Evolutionary conservation across 2,888 invertebrate species (phyloP).

Genomic region (Hyppa rectilinea): DNA sequence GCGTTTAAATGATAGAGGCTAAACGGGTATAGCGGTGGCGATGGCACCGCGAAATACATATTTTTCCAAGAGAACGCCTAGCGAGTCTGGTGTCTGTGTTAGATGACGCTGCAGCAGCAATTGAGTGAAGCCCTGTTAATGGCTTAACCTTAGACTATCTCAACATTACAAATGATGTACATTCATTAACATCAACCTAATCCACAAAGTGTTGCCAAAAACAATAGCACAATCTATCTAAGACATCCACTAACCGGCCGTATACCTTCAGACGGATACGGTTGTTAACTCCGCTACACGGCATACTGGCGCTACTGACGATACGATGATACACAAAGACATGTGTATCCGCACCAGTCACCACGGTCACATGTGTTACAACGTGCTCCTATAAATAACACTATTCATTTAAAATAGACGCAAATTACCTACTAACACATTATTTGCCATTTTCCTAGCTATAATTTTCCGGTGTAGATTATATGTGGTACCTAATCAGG

Average conservation of each 20-base stretch:
- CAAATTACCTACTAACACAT: constrained; percentile 46
- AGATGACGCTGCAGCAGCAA: neutral
- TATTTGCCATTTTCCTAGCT: constrained; percentile 43
- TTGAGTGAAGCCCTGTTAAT: neutral
- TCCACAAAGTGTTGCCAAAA: constrained; percentile 26
- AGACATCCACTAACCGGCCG: constrained; percentile 6
- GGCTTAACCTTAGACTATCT: too few species aligned
- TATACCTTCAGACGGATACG: constrained; percentile 38
- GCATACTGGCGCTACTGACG: constrained; percentile 2
- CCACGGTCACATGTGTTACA: constrained; percentile 40
- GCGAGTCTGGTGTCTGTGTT: too few species aligned
- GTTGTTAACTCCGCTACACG: constrained; percentile 37
- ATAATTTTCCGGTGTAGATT: constrained; percentile 45
- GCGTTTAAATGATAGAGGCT: neutral
- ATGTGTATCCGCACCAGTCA: constrained; percentile 37
- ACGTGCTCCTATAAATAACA: constrained; percentile 55
- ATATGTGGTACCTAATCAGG: constrained; percentile 13
- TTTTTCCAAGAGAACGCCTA: too few species aligned
- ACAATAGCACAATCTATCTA: constrained; percentile 21
- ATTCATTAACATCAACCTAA: constrained; percentile 6
- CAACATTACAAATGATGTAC: too few species aligned
- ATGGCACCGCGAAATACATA: neutral
- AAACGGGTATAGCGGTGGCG: neutral
- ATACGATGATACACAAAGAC: constrained; percentile 26
- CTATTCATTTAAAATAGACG: constrained; percentile 45